Evolutionary conservation across 2,888 invertebrate species (phyloP), one percentile per base, ranked within the genome.

Genomic region (Drosophila anomalipes): DNA sequence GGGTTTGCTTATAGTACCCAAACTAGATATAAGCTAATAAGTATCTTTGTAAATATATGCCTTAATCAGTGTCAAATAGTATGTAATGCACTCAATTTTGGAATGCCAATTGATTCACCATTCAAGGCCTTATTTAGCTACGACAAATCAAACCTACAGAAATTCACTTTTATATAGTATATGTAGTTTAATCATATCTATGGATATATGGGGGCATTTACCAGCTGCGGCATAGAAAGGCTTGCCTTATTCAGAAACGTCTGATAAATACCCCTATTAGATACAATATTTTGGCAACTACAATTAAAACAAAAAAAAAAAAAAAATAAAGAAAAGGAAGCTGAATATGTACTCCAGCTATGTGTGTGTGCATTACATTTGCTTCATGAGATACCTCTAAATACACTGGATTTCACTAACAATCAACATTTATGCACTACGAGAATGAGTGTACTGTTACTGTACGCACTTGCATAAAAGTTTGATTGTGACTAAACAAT

Each of bases 321-420:
- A 47, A 39, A 16, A 14, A 56, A 30, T 39, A 39, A 37, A 30
- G 9, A 5, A 41, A 63, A 30, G 12, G 39, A 64, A 64, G 35
- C 39, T 56, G 35, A 3, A 49, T 41, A 35, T 57, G 28, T 56
- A 30, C 14, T 61, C 44, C 75, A 57, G 10, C 47, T 19, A 37
- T 47, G 61, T 67, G 28, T 78, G 41, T 75, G 39, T 47, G 57
- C 51, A 52, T 44, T 63, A 59, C 35, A 60, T 28, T 54, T 59
- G 70, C 58, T 56, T 54, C 56, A 47, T 35, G 39, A 47, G 12
- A 47, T 61, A 57, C 26, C 51, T 63, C 47, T 69, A 59, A 33
- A 22, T 54, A 71, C 51, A 62, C 52, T 68, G 47, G 16, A 70
- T 47, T 33, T 57, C 51, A 53, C 52, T 41, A 53, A 54, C 58